Percentiles rank a stretch among this genome's conserved stretches.
Evolutionary conservation across 2,888 invertebrate genomes (phyloP).

Genomic region (Troides oblongomaculatus): DNA sequence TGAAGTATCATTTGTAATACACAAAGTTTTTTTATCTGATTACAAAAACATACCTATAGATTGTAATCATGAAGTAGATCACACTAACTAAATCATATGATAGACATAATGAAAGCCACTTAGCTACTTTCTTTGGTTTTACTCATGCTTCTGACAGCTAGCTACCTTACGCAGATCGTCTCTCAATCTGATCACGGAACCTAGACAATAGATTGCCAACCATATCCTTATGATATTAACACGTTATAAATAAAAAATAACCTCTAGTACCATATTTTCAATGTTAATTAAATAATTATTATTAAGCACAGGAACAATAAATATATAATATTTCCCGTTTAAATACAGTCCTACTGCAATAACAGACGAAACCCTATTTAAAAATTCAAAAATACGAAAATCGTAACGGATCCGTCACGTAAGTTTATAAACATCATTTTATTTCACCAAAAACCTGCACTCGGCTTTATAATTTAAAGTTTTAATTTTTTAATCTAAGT

Average conservation of each 20-base stretch:
- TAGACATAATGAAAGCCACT: too few species aligned
- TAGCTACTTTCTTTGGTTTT: too few species aligned
- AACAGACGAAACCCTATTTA: neutral
- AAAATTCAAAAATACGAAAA: neutral
- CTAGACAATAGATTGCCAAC: too few species aligned
- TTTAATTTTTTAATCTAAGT: constrained; percentile 26
- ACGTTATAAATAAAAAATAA: neutral
- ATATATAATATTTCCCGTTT: too few species aligned
- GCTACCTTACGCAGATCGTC: too few species aligned
- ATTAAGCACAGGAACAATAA: neutral
- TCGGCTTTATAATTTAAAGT: constrained; percentile 28
- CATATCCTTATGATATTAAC: too few species aligned
- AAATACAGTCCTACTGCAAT: too few species aligned
- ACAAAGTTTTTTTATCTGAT: neutral
- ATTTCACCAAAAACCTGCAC: constrained; percentile 25
- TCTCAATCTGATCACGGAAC: too few species aligned
- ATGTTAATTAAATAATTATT: neutral
- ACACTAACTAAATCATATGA: too few species aligned
- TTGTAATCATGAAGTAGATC: too few species aligned
- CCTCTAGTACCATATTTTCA: neutral
- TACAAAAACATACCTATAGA: neutral
- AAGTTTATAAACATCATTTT: constrained; percentile 1
- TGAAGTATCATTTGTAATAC: neutral
- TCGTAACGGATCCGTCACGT: constrained; percentile 6
- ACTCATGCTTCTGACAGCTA: too few species aligned